These are phyloP conservation scores for Drosophila multiciliata DNA, from an alignment of 2,888 invertebrate species.

Conservation along the genomic window DNA sequence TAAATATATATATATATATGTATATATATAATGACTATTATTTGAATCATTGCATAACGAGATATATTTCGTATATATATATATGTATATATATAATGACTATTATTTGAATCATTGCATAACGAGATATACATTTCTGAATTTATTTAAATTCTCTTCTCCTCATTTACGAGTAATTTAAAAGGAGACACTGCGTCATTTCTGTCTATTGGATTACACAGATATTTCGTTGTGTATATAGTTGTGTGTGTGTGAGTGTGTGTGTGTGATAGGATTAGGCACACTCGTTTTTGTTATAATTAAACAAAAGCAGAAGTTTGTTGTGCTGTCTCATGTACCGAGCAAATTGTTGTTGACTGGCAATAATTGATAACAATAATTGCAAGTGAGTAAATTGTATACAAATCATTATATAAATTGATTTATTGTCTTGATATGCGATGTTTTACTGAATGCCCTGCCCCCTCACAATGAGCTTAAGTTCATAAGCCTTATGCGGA, in stretches of 20 bases:
- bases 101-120: not conserved
- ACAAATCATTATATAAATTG: slow-evolving; percentile 18
- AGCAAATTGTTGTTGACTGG: slow-evolving; percentile 33
- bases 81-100: not conserved
- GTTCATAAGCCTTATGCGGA: slow-evolving; percentile 42
- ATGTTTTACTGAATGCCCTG: slow-evolving; percentile 20
- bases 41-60: not conserved
- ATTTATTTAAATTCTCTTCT: not conserved
- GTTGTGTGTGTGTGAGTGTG: not conserved
- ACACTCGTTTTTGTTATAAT: slow-evolving; percentile 33
- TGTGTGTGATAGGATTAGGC: not conserved
- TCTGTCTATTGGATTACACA: slow-evolving; percentile 1
- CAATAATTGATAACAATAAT: slow-evolving; percentile 55
- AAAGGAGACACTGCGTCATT: not conserved
- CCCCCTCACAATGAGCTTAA: slow-evolving; percentile 22
- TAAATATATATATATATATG: not conserved
- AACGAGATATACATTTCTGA: not conserved
- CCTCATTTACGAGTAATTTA: not conserved
- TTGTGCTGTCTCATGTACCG: slow-evolving; percentile 8
- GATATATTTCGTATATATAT: not conserved
- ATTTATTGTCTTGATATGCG: slow-evolving; percentile 19
- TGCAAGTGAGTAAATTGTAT: slow-evolving; percentile 10
- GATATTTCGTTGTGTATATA: not conserved
- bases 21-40: not conserved
- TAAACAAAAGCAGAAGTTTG: slow-evolving; percentile 42